Evolutionary conservation across 2,797 vertebrate genomes (phyloP), one percentile per base, ranked within the genome.

Genomic region (Lepidocolaptes lacrymiger): DNA sequence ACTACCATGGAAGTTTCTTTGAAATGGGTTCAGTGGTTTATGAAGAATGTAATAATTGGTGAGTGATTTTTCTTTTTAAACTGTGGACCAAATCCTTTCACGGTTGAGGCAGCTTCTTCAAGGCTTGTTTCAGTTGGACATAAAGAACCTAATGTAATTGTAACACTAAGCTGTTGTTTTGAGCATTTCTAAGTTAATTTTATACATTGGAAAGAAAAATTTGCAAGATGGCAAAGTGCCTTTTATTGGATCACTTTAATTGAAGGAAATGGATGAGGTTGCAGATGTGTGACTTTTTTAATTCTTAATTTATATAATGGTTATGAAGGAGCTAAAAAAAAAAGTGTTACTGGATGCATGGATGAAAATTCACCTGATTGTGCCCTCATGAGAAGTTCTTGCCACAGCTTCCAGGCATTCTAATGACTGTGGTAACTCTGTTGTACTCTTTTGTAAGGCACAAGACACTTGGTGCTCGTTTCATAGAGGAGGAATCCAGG

Each of bases 21-120:
- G 97, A 98, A 1, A 97, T 97, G 23, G 99, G 99, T 77, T 98
- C 99, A 46, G 98, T 97, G 41, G 97, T 99, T 97, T 98, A 98
- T 92, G 99, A 99, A 86, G 98, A 99, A 81, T 99, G 99, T 97
- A 99, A 99, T 96, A 98, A 98, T 96, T 99, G 99, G 99, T 99
- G 56, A 73, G 97, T 98, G 79, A 41, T 20, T 81, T 77, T 74
- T n/a, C 15, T 58, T 88, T 27, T 19, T 51, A 6, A 1, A 1
- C 9, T 46, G 18, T 76, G 28, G 12, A 49, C 22, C 41, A 68
- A 54, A 52, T 82, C 7, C 5, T 77, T 61, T 87, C 6, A 5
- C 36, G 14, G 15, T 69, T 7, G 17, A 48, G 7, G 26, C 9
- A 77, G 12, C 5, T 77, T 63, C 11, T 59, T 84, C 41, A 63